Evolutionary conservation across 2,888 invertebrate genomes (phyloP), one percentile per base, ranked within the genome.

Genomic region (Dichetophora obliterata): DNA sequence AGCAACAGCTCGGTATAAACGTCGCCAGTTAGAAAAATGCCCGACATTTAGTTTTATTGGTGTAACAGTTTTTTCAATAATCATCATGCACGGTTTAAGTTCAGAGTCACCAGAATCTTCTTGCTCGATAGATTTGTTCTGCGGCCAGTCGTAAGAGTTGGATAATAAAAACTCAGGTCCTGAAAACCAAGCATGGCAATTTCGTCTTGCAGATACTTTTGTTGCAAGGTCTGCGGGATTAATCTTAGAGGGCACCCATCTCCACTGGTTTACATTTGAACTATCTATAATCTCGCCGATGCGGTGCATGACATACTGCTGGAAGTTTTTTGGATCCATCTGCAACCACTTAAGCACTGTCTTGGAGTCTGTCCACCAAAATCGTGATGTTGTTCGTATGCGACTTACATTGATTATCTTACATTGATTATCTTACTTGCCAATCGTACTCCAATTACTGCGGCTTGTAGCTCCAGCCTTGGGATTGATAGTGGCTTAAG

Each of bases 221-320:
- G 76, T 78, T 2, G 75, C 76, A 22, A 78, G 14, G 14, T 78
- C 75, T n/a, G 59, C 66, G n/a, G 78, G 69, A 71, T 78, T 78
- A 24, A 66, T 27, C 59, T 77, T 77, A 14, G 79, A 78, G 3
- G 81, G 77, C 11, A 78, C 77, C 78, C 79, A 79, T 19, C 34
- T 74, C 79, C 79, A 80, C 27, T 81, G n/a, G n/a, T n/a, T n/a
- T n/a, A n/a, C n/a, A n/a, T n/a, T n/a, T n/a, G n/a, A n/a, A n/a
- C n/a, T n/a, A n/a, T n/a, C n/a, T n/a, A n/a, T n/a, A n/a, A n/a
- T n/a, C n/a, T n/a, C n/a, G n/a, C n/a, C n/a, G n/a, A n/a, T n/a
- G n/a, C n/a, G n/a, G 76, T n/a, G 77, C 78, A 77, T 80, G 2
- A 79, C 78, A 54, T 77, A 79, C 69, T 77, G 75, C 16, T 78